These are phyloP conservation scores for Rhabdophis nuchalis DNA, from an alignment of 2,797 vertebrate genomes.

Conservation along the genomic window DNA sequence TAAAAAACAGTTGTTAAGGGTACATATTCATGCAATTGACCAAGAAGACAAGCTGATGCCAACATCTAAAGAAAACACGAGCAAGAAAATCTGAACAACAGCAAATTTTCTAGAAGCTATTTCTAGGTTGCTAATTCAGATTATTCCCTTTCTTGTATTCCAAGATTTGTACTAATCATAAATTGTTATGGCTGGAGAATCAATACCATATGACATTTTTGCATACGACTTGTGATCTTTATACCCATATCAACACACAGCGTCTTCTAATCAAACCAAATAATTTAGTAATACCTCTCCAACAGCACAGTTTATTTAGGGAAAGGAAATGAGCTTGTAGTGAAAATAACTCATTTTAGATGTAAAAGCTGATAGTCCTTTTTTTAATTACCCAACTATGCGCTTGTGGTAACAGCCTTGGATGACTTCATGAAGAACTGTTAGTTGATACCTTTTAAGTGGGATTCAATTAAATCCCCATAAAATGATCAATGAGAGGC, in stretches of 20 bases:
- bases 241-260: neutral
- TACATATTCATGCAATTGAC: neutral
- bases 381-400: conserved; percentile 58
- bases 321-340: conserved; percentile 3
- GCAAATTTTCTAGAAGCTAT: neutral
- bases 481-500: conserved; percentile 64
- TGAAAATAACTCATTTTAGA: conserved; percentile 50
- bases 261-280: neutral
- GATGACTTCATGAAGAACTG: conserved; percentile 66
- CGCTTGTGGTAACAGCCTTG: conserved; percentile 61
- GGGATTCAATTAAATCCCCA: conserved; percentile 68
- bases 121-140: neutral
- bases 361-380: conserved; percentile 26
- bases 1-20: neutral
- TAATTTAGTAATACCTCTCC: conserved; percentile 22
- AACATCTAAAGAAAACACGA: neutral
- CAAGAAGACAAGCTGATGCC: neutral
- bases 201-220: neutral
- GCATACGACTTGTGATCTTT: neutral
- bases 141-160: neutral
- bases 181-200: neutral
- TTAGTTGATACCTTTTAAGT: conserved; percentile 69
- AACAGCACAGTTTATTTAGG: neutral
- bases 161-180: neutral
- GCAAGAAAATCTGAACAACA: neutral